Base-by-base conservation (phyloP, 2,797 vertebrate genomes). In the Crocidura indochinensis region DNA sequence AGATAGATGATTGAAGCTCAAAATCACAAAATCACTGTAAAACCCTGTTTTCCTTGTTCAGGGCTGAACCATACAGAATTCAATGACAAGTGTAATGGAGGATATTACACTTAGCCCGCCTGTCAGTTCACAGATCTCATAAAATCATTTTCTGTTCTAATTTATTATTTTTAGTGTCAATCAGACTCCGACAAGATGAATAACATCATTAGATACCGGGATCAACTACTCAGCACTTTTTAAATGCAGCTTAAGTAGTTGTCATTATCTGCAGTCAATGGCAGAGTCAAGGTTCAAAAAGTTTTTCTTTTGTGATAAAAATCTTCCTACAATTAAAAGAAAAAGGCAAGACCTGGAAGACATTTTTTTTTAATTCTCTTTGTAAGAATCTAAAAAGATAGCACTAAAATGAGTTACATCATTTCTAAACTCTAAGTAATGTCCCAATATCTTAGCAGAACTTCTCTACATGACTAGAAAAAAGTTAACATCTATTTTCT, bases 161-260 rank as follows among this genome's bases (percentile, higher is more conserved):
- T 98, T 98, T 98, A 98, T 98, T 98, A 98, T 98, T 98, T 98
- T 98, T 98, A 97, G 97, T 98, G 98, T 98, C 98, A 98, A 98
- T 98, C 98, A 98, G 96, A 93, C 96, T 96, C 97, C 15, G 80
- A 95, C 82, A 96, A 98, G 98, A 98, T 97, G 97, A 97, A 96
- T 97, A 97, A 98, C 97, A 98, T 98, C 98, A 98, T 98, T 97
- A 98, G 95, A 97, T 96, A 92, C 91, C 62, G 94, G 97, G 98
- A 98, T 94, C 95, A 95, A 95, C 97, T 96, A 98, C 98, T 99
- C 98, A 98, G 98, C 98, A 98, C 96, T 97, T 98, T 98, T 94
- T 97, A 97, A 97, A 96, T 91, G 97, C 97, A 97, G 97, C 97
- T 98, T 98, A 98, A 98, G 97, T 96, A 96, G 98, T 98, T 98